Base-by-base conservation (phyloP, 1,140 invertebrate genomes). In the Drosophila mayri region DNA sequence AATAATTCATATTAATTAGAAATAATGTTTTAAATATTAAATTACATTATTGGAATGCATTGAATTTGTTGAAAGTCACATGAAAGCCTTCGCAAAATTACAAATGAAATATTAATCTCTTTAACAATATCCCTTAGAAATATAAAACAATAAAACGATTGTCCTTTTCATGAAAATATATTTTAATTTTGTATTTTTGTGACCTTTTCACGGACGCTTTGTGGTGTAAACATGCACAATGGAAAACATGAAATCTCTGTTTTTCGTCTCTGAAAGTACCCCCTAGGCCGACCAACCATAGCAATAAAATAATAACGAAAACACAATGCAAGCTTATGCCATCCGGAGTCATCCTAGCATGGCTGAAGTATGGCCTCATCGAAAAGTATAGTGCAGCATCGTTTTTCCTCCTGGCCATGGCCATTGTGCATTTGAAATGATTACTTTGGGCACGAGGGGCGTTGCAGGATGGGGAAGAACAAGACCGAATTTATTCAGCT, bases 401-500 rank as follows among this genome's bases (percentile, higher is more conserved):
- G 22, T n/a, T 41, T 46, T 35, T 46, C 35, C 67, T 8, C 58
- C 57, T 20, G 61, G 58, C 66, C 71, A 80, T 18, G 61, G 58
- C 66, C 75, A 83, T 87, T 87, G 83, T 87, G 83, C 72, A 88
- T 83, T 88, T 77, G 76, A 55, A 68, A 88, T 87, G 83, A 87
- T 88, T 88, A 77, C 83, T 76, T 79, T 43, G 41, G 50, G 41
- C 49, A 52, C 60, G 62, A 47, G 46, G 35, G 46, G 46, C 11
- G 50, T 41, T 47, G 38, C 20, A 18, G 37, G 25, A 7, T n/a
- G 32, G 52, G 25, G 43, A 47, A 59, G 60, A 87, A 71, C 49
- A 68, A 58, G 40, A 59, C 77, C 52, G 41, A 87, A 82, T 82
- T 67, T 87, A 87, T 72, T 86, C 79, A 79, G 40, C 77, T 73